Evolutionary conservation across 2,888 invertebrate genomes (phyloP), one percentile per base, ranked within the genome.

Genomic region (Lithosia quadra): DNA sequence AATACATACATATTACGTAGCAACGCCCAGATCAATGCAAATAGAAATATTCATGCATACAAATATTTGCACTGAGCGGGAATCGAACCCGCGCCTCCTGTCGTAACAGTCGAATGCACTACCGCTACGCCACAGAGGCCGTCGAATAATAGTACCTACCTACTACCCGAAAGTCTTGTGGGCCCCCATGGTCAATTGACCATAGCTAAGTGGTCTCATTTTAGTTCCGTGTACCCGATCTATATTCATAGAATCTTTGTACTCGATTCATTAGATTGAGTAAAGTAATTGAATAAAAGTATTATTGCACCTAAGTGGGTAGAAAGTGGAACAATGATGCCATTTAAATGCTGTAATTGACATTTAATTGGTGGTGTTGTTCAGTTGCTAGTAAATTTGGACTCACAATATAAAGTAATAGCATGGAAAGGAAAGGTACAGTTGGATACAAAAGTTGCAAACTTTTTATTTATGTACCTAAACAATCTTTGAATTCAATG

Each of bases 241-340:
- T 49, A 49, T 49, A 49, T n/a, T 9, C 49, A n/a, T 49, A 8
- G 49, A 43, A 43, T 49, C 49, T 49, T 49, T 11, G 59, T 59
- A 49, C n/a, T 9, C 43, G 36, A 67, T 75, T 60, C 61, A 75
- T 73, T 72, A 65, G 15, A 61, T 73, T 71, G 60, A 65, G 69
- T 69, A 72, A 76, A 67, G 56, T 67, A 66, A 61, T 71, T 70
- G 53, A 67, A 68, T 59, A 64, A 71, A 72, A 56, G n/a, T 24
- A 15, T 56, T 65, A 58, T 28, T 57, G 49, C 65, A 63, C 28
- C 34, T n/a, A 68, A 49, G 49, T 53, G 49, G 36, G 58, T 71
- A 64, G 55, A 69, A 72, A 69, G 60, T 72, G 63, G 63, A 61
- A 63, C 71, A 60, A 36, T 64, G 34, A 9, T 24, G 61, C 34